phyloP scores from a whole-genome alignment of 1,140 invertebrate species.

The Hypothenemus hampei region DNA sequence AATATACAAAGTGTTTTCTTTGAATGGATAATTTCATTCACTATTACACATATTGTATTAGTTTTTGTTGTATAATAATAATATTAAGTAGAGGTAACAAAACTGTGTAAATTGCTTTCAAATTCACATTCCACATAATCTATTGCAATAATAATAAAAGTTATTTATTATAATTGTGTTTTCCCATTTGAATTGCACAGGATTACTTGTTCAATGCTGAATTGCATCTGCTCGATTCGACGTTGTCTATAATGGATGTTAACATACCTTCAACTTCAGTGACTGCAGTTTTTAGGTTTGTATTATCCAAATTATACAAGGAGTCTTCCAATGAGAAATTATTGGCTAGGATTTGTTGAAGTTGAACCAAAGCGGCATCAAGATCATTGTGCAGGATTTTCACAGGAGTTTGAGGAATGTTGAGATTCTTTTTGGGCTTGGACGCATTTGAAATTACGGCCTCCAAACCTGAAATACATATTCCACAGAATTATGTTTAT shows the following conservation, averaged over 20 bases:
- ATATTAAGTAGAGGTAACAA: too few relatives aligned
- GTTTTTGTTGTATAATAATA: too few relatives aligned
- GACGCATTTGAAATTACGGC: too few relatives aligned
- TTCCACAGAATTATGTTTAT: too few relatives aligned
- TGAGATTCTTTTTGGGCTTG: constrained; percentile 3
- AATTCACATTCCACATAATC: too few relatives aligned
- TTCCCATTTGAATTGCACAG: not conserved
- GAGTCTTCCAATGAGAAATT: constrained; percentile 54
- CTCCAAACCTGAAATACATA: too few relatives aligned
- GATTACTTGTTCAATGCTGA: constrained; percentile 15
- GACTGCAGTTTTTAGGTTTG: constrained; percentile 53
- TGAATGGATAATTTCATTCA: too few relatives aligned
- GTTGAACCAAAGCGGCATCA: constrained; percentile 53
- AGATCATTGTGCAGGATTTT: constrained; percentile 49
- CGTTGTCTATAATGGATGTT: constrained; percentile 50
- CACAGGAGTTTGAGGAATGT: constrained; percentile 22
- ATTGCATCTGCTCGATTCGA: constrained; percentile 43
- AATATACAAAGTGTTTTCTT: too few relatives aligned
- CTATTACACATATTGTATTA: too few relatives aligned
- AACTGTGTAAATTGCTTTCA: too few relatives aligned
- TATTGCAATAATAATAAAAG: too few relatives aligned
- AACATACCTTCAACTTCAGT: constrained; percentile 58
- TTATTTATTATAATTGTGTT: too few relatives aligned
- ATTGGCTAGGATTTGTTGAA: constrained; percentile 57
- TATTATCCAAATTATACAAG: constrained; percentile 52